phyloP scores from a whole-genome alignment of 2,113 vertebrate genomes.

The Emydura subglobosa region DNA sequence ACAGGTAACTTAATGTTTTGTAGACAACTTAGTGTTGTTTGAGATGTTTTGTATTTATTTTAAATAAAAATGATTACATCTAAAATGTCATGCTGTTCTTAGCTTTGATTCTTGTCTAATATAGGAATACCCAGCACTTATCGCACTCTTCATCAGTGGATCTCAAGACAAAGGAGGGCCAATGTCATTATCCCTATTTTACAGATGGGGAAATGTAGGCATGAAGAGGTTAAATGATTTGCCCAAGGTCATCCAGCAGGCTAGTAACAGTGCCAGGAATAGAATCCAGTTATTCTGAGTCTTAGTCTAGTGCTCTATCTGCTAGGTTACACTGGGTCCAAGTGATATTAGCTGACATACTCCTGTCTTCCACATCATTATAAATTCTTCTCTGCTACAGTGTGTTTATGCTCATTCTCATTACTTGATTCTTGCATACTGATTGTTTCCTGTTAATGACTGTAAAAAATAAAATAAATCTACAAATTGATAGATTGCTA shows the following conservation, averaged over 20 bases:
- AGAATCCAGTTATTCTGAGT: not conserved
- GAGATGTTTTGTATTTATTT: not conserved
- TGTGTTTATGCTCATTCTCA: not conserved
- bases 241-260: not conserved
- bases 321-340: not conserved
- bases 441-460: not conserved
- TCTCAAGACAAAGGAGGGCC: not conserved
- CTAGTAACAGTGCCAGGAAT: not conserved
- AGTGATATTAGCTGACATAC: not conserved
- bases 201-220: constrained; percentile 26
- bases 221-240: constrained; percentile 51
- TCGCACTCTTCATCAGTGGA: not conserved
- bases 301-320: not conserved
- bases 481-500: not conserved
- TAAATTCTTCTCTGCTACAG: not conserved
- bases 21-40: not conserved
- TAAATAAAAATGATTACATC: constrained; percentile 7
- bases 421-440: not conserved
- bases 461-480: not conserved
- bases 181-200: constrained; percentile 8
- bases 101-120: constrained; percentile 3
- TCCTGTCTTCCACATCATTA: constrained; percentile 5
- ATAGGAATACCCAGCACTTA: not conserved
- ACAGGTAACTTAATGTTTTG: not conserved
- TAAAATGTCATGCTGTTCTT: not conserved